Conservation (phyloP, 2,113 vertebrate genomes). For the Channa maculata region DNA sequence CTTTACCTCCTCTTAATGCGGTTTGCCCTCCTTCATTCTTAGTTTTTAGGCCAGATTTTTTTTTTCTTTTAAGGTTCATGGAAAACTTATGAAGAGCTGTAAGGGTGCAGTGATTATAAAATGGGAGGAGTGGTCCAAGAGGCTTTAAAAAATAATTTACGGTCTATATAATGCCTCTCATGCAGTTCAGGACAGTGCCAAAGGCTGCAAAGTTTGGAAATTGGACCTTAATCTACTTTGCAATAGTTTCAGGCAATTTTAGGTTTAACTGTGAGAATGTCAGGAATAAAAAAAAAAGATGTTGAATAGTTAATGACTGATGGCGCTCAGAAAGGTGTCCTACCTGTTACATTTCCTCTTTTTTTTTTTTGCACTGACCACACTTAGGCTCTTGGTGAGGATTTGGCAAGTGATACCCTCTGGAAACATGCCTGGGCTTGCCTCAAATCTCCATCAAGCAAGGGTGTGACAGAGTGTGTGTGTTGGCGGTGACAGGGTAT, state of each 20-base stretch:
- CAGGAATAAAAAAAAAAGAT: constrained; percentile 9
- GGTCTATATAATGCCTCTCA: constrained; percentile 28
- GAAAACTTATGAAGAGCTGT: constrained; percentile 57
- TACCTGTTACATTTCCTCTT: constrained; percentile 27
- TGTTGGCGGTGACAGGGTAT: not conserved
- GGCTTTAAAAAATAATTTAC: constrained; percentile 38
- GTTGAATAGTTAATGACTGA: not conserved
- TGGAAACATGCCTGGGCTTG: constrained; percentile 77
- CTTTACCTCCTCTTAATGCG: constrained; percentile 81
- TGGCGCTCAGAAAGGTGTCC: constrained; percentile 3
- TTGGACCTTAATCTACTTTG: constrained; percentile 7
- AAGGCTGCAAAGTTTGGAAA: constrained; percentile 17
- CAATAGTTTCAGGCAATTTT: constrained; percentile 6
- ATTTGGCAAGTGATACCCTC: constrained; percentile 50
- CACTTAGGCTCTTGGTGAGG: constrained; percentile 36
- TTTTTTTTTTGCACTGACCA: constrained; percentile 22
- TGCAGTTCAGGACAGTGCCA: constrained; percentile 9
- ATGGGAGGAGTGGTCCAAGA: constrained; percentile 31
- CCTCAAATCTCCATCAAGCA: constrained; percentile 53
- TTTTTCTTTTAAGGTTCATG: constrained; percentile 43
- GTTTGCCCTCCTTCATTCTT: constrained; percentile 68
- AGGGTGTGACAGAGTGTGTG: constrained; percentile 29
- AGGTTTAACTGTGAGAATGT: not conserved
- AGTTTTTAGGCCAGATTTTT: constrained; percentile 58
- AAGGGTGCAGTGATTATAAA: constrained; percentile 34